Percentiles rank a stretch among this genome's conserved stretches.
These are phyloP conservation scores for Rhombomys opimus DNA, from an alignment of 2,113 vertebrate species.

Conservation along the genomic window DNA sequence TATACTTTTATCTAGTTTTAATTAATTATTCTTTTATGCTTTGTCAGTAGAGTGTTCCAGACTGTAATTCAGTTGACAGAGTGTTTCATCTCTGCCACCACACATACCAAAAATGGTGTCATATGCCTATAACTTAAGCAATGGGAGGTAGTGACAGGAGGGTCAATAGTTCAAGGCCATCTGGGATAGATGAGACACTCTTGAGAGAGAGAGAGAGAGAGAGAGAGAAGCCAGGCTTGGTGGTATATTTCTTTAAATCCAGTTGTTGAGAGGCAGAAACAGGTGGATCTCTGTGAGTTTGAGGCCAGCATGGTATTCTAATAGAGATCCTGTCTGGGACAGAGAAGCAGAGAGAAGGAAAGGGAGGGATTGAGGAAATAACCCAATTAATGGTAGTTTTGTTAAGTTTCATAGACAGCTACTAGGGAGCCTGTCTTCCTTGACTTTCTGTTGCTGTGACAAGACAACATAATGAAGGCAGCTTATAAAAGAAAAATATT, in stretches of 20 bases:
- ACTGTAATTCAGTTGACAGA: not conserved
- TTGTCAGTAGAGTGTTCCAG: not conserved
- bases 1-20: not conserved
- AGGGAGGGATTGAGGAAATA: not conserved
- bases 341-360: not conserved
- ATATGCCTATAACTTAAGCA: not conserved
- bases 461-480: not conserved
- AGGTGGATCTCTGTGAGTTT: not conserved
- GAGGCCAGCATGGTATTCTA: not conserved
- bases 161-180: not conserved
- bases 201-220: not conserved
- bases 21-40: not conserved
- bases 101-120: not conserved
- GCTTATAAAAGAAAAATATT: not conserved
- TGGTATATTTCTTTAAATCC: not conserved
- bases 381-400: not conserved
- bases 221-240: not conserved
- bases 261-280: not conserved
- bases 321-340: not conserved
- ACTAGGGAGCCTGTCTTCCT: not conserved
- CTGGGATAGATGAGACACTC: not conserved
- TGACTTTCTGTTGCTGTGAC: not conserved
- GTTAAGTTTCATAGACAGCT: not conserved
- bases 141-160: too few relatives aligned
- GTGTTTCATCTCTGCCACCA: not conserved